Conservation (phyloP, 2,797 vertebrate species). For the Poeciliopsis infans region DNA sequence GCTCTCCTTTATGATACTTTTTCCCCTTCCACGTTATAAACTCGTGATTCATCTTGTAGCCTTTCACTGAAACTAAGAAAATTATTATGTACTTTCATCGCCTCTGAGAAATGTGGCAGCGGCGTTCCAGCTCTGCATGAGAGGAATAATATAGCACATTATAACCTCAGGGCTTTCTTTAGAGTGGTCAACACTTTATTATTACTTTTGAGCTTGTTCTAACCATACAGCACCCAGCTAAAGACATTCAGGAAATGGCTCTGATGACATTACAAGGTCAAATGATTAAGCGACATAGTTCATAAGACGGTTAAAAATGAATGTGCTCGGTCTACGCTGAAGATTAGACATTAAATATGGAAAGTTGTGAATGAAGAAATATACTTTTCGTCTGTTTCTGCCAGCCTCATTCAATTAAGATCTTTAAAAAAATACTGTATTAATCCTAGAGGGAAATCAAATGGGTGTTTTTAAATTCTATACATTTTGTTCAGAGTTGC, state of each 20-base stretch:
- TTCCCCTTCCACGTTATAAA: slow-evolving; percentile 3
- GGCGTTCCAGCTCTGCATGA: slow-evolving; percentile 18
- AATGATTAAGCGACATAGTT: background rate
- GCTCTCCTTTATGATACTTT: background rate
- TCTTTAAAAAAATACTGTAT: background rate
- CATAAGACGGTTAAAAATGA: background rate
- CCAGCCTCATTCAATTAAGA: background rate
- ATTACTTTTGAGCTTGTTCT: slow-evolving; percentile 11
- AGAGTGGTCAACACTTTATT: slow-evolving; percentile 17
- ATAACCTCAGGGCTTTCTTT: slow-evolving; percentile 36
- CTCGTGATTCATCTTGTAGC: slow-evolving; percentile 27
- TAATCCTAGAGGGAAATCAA: background rate
- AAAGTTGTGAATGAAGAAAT: background rate
- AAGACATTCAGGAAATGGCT: background rate
- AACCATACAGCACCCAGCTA: background rate
- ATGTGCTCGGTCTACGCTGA: background rate
- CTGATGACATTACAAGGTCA: background rate
- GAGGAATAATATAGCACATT: slow-evolving; percentile 22
- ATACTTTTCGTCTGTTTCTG: background rate
- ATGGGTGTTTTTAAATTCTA: background rate
- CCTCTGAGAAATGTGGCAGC: slow-evolving; percentile 16
- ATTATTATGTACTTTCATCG: slow-evolving; percentile 37
- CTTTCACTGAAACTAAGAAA: slow-evolving; percentile 31
- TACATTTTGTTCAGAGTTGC: background rate
- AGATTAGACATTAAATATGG: background rate